Conservation (phyloP, 2,797 vertebrate species). For the Myotis pilosus region DNA sequence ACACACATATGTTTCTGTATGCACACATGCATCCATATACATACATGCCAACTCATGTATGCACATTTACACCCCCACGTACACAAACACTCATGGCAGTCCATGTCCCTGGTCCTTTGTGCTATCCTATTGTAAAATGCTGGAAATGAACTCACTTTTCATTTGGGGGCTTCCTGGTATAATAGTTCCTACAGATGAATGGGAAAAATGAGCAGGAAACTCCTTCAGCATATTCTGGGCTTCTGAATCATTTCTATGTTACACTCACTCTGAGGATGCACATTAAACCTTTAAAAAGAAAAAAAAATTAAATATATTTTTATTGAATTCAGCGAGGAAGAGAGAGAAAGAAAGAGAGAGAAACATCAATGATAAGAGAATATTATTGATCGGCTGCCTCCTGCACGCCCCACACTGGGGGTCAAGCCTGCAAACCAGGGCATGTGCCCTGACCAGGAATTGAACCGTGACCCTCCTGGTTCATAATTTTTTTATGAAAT, state of each 20-base stretch:
- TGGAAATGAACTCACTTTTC: neutral
- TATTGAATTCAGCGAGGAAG: too few species aligned
- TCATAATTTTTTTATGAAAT: neutral
- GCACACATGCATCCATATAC: neutral
- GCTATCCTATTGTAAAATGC: neutral
- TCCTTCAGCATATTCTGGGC: conserved; percentile 81
- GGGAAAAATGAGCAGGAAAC: conserved; percentile 84
- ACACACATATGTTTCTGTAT: neutral
- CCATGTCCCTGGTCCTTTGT: neutral
- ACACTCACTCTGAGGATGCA: conserved; percentile 67
- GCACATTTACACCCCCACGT: neutral
- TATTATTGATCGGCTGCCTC: neutral
- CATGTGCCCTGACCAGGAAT: neutral
- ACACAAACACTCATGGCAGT: accelerated
- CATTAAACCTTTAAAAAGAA: neutral
- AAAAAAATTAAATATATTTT: neutral
- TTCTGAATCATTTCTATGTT: conserved; percentile 84
- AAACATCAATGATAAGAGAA: neutral
- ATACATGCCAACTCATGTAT: neutral
- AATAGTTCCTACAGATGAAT: neutral
- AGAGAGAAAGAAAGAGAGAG: neutral
- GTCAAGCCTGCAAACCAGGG: neutral
- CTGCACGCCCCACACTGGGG: neutral
- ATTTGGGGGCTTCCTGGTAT: neutral
- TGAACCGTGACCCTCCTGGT: neutral